Evolutionary conservation across 2,888 invertebrate species (phyloP).

Genomic region (Dermolepida albohirtum): DNA sequence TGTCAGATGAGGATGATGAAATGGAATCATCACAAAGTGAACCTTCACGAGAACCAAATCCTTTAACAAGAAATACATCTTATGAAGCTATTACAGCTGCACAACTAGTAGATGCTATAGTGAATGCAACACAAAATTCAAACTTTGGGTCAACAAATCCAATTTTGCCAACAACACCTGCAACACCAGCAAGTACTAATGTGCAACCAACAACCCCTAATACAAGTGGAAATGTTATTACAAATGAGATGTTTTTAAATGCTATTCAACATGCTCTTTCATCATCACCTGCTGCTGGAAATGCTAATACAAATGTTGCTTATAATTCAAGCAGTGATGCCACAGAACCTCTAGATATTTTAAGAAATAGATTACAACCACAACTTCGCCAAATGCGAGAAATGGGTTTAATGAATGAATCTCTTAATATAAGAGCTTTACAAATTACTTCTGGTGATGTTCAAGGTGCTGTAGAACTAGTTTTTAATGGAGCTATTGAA

Average conservation of each 20-base stretch:
- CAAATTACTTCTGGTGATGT: constrained; percentile 86
- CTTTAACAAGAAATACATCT: constrained; percentile 59
- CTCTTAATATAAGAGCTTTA: constrained; percentile 86
- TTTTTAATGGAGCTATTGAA: constrained; percentile 75
- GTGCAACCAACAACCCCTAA: constrained; percentile 46
- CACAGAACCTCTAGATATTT: constrained; percentile 54
- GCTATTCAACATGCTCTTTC: constrained; percentile 79
- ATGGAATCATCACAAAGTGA: constrained; percentile 63
- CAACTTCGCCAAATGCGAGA: constrained; percentile 88
- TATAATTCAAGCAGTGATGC: constrained; percentile 34
- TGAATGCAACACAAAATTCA: constrained; percentile 65
- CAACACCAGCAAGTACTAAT: not conserved
- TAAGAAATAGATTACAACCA: constrained; percentile 64
- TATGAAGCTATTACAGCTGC: constrained; percentile 75
- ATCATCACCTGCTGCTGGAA: constrained; percentile 50
- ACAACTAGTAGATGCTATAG: constrained; percentile 80
- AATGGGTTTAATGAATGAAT: constrained; percentile 89
- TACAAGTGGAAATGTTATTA: constrained; percentile 68
- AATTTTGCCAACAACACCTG: constrained; percentile 3
- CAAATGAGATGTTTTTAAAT: constrained; percentile 83
- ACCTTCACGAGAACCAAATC: constrained; percentile 55
- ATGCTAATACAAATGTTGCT: constrained; percentile 15
- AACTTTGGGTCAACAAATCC: constrained; percentile 27
- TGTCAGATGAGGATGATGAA: constrained; percentile 69
- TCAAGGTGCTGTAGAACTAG: constrained; percentile 90